phyloP scores from a whole-genome alignment of 2,113 vertebrate genomes.

The Saccopteryx bilineata region DNA sequence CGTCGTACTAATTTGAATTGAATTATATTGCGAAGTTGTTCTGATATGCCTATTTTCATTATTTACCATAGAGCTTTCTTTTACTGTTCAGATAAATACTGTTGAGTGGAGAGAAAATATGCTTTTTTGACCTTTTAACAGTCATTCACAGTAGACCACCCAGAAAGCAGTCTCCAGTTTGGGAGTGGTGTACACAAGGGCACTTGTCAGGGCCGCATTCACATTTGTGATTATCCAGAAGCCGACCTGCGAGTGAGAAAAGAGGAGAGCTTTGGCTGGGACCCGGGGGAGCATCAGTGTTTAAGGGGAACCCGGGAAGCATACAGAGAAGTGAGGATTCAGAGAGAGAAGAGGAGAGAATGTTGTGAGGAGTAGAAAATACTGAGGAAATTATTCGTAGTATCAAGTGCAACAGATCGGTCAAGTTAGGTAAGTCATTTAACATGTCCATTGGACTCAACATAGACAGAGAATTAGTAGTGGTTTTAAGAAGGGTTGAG shows the following conservation, averaged over 20 bases:
- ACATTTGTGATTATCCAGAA: not conserved
- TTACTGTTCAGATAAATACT: conserved; percentile 6
- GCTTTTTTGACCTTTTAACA: conserved; percentile 19
- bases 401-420: not conserved
- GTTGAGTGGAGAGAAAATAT: not conserved
- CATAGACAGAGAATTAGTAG: not conserved
- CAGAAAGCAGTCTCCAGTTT: not conserved
- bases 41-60: conserved; percentile 51
- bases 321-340: not conserved
- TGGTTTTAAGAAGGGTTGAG: conserved; percentile 1
- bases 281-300: not conserved
- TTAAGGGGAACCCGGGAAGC: not conserved
- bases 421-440: conserved; percentile 34
- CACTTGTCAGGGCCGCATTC: not conserved
- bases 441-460: not conserved
- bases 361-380: not conserved
- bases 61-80: not conserved
- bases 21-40: conserved; percentile 48
- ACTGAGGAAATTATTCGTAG: not conserved
- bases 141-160: not conserved
- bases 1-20: not conserved
- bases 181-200: not conserved
- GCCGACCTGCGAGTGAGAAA: not conserved
- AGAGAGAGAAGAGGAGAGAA: not conserved
- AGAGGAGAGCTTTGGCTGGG: not conserved